Conservation (phyloP, 2,797 vertebrate species). For the Anabas testudineus region DNA sequence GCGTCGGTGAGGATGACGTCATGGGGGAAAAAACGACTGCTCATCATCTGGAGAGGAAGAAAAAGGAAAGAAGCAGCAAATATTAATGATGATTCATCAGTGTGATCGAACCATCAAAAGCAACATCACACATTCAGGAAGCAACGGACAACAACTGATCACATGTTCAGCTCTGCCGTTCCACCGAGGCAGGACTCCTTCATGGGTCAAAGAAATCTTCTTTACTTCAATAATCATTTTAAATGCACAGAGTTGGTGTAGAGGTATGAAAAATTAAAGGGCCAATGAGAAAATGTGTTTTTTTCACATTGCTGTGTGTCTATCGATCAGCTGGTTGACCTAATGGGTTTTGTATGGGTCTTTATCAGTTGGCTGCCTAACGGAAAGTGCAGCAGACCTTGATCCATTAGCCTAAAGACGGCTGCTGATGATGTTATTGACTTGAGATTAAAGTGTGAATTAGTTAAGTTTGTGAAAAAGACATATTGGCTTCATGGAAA, state of each 20-base stretch:
- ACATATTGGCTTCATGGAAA: background rate
- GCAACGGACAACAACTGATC: background rate
- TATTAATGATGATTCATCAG: background rate
- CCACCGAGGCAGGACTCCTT: background rate
- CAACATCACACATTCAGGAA: background rate
- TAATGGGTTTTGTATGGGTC: slow-evolving; percentile 50
- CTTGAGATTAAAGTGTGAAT: slow-evolving; percentile 77
- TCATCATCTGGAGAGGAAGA: slow-evolving; percentile 80
- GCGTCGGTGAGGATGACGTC: slow-evolving; percentile 83
- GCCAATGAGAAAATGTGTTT: slow-evolving; percentile 34
- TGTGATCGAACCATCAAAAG: background rate
- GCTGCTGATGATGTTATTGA: slow-evolving; percentile 74
- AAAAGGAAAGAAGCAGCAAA: slow-evolving; percentile 2
- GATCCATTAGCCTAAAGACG: slow-evolving; percentile 67
- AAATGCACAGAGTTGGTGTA: background rate
- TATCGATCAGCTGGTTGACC: slow-evolving; percentile 36
- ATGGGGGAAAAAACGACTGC: slow-evolving; percentile 85
- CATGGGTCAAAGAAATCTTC: slow-evolving; percentile 3
- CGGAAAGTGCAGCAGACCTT: slow-evolving; percentile 43
- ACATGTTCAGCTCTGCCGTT: background rate
- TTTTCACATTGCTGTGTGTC: slow-evolving; percentile 37
- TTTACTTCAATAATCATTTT: background rate
- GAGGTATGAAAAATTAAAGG: slow-evolving; percentile 4
- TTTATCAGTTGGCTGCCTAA: slow-evolving; percentile 59
- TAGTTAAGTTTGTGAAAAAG: slow-evolving; percentile 66